Percentiles rank a stretch among this genome's conserved stretches.
phyloP scores from a whole-genome alignment of 1,140 invertebrate species.

The Bicyclus anynana region DNA sequence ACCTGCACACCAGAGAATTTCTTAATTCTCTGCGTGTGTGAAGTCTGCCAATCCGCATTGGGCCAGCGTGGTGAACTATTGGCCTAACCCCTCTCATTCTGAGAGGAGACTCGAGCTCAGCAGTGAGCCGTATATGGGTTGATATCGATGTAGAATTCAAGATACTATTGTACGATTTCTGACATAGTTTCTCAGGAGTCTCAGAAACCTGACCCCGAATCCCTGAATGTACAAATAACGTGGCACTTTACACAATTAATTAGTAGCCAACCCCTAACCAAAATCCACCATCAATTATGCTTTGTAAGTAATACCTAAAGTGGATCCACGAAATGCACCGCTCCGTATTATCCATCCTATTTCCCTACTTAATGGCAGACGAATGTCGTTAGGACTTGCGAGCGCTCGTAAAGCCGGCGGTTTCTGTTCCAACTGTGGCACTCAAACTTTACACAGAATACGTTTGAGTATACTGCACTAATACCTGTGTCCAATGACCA shows the following conservation, averaged over 20 bases:
- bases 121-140: too few species aligned
- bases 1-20: too few species aligned
- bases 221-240: too few species aligned
- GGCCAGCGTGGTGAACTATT: too few species aligned
- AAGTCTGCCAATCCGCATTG: too few species aligned
- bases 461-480: not conserved
- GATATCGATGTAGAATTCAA: too few species aligned
- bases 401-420: conserved; percentile 59
- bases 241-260: not conserved
- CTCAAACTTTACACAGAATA: conserved; percentile 28
- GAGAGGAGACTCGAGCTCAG: too few species aligned
- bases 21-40: too few species aligned
- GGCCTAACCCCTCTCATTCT: too few species aligned
- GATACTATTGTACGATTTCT: too few species aligned
- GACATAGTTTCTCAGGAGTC: too few species aligned
- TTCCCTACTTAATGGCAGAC: conserved; percentile 67
- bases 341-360: conserved; percentile 65
- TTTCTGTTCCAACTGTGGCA: conserved; percentile 38
- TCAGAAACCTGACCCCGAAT: too few species aligned
- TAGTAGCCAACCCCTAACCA: conserved; percentile 15
- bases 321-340: conserved; percentile 55
- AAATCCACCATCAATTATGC: conserved; percentile 53
- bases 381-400: conserved; percentile 65
- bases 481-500: not conserved
- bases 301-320: conserved; percentile 43